Conservation (phyloP, 1,140 invertebrate species). For the Drosophila kanapiae region DNA sequence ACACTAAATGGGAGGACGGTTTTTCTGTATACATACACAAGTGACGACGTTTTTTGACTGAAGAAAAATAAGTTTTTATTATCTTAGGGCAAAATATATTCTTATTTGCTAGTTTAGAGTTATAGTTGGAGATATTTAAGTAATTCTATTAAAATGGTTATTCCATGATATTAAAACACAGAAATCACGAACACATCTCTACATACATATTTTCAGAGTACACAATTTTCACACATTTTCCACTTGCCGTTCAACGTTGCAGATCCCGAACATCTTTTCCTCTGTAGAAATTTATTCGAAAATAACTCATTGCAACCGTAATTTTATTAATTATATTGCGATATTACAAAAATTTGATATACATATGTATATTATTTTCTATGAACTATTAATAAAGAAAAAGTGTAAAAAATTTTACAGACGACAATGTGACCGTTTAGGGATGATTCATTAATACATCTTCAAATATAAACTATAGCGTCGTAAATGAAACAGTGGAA, state of each 20-base stretch:
- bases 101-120: neutral
- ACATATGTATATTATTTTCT: slow-evolving; percentile 22
- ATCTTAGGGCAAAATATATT: neutral
- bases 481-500: neutral
- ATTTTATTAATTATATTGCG: neutral
- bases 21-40: slow-evolving; percentile 20
- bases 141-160: neutral
- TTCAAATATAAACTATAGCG: neutral
- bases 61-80: neutral
- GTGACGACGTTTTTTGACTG: neutral
- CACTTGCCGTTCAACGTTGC: slow-evolving; percentile 19
- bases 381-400: slow-evolving; percentile 31
- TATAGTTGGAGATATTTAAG: neutral
- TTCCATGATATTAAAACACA: neutral
- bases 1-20: slow-evolving; percentile 10
- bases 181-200: neutral
- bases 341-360: slow-evolving; percentile 14
- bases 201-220: neutral
- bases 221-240: slow-evolving; percentile 30
- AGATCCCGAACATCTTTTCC: slow-evolving; percentile 11
- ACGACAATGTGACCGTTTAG: slow-evolving; percentile 6
- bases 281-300: slow-evolving; percentile 5
- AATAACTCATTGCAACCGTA: slow-evolving; percentile 5
- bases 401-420: slow-evolving; percentile 13
- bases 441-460: neutral